phyloP scores from a whole-genome alignment of 2,888 invertebrate species.

The Nomada hirtipes region DNA sequence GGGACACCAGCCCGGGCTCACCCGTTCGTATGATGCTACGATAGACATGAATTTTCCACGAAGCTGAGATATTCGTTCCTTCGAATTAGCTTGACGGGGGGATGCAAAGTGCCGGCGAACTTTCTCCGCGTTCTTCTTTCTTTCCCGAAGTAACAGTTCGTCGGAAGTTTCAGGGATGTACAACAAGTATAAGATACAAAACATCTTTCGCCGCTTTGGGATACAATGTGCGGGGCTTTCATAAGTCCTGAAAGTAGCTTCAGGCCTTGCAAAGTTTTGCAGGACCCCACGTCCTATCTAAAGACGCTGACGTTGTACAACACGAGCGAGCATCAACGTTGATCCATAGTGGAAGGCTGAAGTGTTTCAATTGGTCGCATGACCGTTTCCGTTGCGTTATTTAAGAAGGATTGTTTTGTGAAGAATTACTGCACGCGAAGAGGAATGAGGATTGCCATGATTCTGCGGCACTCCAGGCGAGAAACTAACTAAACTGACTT shows the following conservation, averaged over 20 bases:
- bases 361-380: not conserved
- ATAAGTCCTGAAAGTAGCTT: conserved; percentile 43
- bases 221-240: conserved; percentile 22
- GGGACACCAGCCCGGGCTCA: not conserved
- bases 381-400: not conserved
- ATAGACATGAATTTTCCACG: not conserved
- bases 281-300: conserved; percentile 22
- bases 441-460: too few relatives aligned
- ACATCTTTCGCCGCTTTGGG: conserved; percentile 50
- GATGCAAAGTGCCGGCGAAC: not conserved
- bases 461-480: too few relatives aligned
- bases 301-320: conserved; percentile 23
- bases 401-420: not conserved
- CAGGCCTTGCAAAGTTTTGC: conserved; percentile 44
- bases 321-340: conserved; percentile 13
- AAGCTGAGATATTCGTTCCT: not conserved
- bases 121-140: not conserved
- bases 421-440: too few relatives aligned
- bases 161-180: conserved; percentile 21
- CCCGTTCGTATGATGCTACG: too few relatives aligned
- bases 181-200: conserved; percentile 24
- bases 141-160: not conserved
- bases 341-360: not conserved
- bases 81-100: not conserved
- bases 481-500: too few relatives aligned